Conservation (phyloP, 2,113 vertebrate genomes). For the Tachycineta bicolor region DNA sequence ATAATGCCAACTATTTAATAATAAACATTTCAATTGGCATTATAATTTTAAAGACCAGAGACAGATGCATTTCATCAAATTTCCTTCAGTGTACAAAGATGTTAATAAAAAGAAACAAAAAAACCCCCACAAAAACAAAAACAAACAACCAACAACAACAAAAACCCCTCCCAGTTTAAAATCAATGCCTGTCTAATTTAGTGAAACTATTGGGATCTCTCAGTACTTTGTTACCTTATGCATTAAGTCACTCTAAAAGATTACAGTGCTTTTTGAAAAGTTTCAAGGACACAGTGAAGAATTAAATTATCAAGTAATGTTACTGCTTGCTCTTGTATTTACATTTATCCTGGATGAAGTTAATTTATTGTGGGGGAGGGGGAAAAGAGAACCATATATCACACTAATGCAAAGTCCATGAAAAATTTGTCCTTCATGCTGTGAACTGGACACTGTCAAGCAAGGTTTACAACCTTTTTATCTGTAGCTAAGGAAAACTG, state of each 20-base stretch:
- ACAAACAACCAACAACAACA: too few relatives aligned
- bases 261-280: constrained; percentile 44
- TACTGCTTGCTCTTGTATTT: constrained; percentile 70
- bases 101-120: constrained; percentile 1
- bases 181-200: constrained; percentile 54
- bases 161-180: background rate
- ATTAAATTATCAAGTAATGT: constrained; percentile 69
- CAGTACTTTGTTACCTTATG: constrained; percentile 10
- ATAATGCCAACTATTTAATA: constrained; percentile 28
- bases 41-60: constrained; percentile 9
- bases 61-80: constrained; percentile 13
- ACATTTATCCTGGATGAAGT: constrained; percentile 68
- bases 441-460: constrained; percentile 50
- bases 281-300: constrained; percentile 73
- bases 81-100: background rate
- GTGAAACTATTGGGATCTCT: constrained; percentile 28
- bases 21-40: background rate
- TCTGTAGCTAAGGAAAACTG: constrained; percentile 29
- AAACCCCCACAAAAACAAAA: too few relatives aligned
- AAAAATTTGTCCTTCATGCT: constrained; percentile 71
- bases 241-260: constrained; percentile 58
- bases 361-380: constrained; percentile 38
- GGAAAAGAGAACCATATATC: constrained; percentile 53
- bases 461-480: constrained; percentile 30
- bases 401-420: constrained; percentile 48